A percentile compares a stretch with the other conserved stretches of the same genome.
Evolutionary conservation across 2,113 vertebrate genomes (phyloP).

Genomic region (Hydropotes inermis): DNA sequence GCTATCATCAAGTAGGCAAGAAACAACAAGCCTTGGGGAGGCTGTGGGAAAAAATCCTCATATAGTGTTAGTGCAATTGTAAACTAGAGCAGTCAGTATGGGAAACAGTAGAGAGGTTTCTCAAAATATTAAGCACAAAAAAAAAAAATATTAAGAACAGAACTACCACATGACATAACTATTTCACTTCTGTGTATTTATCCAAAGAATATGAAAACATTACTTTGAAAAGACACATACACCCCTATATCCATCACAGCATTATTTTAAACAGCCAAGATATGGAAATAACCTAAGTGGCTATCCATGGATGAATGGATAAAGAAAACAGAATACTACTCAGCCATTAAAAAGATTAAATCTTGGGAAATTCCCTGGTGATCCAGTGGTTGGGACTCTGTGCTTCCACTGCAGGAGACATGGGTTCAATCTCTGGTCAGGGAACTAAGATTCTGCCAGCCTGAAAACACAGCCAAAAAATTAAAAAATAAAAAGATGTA

Average conservation of each 20-base stretch:
- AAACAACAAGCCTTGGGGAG: neutral
- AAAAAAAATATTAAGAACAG: neutral
- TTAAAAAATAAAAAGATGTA: neutral
- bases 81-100: neutral
- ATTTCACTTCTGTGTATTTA: neutral
- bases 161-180: neutral
- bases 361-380: neutral
- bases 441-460: neutral
- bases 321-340: neutral
- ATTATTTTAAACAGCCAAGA: neutral
- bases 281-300: neutral
- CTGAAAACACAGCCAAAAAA: neutral
- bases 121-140: neutral
- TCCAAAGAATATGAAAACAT: neutral
- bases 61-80: neutral
- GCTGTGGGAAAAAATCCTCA: neutral
- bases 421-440: neutral
- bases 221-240: neutral
- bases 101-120: neutral
- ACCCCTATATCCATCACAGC: neutral
- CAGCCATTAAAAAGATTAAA: neutral
- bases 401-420: neutral
- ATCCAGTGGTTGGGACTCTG: neutral
- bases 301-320: neutral
- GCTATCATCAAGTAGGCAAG: neutral